phyloP scores from a whole-genome alignment of 2,113 vertebrate genomes.

The Pelecanus crispus region DNA sequence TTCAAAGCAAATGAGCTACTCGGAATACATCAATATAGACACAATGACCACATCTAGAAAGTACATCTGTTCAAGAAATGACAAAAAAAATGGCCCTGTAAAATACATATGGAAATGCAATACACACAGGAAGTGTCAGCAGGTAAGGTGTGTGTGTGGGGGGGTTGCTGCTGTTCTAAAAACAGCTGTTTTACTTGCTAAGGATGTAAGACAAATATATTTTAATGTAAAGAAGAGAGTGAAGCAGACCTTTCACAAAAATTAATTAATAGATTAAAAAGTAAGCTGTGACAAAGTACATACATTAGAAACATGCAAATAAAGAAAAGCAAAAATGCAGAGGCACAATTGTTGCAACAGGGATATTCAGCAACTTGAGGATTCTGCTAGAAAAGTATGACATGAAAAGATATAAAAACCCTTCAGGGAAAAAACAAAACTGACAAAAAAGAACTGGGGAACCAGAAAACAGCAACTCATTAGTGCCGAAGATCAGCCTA shows the following conservation, averaged over 20 bases:
- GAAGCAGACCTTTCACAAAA: not conserved
- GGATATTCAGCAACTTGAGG: not conserved
- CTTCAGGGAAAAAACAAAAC: not conserved
- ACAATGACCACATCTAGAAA: not conserved
- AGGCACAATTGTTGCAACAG: not conserved
- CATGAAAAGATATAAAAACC: not conserved
- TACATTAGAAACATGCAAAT: not conserved
- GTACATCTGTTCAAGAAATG: not conserved
- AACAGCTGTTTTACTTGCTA: not conserved
- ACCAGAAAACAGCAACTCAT: not conserved
- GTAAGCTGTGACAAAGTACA: not conserved
- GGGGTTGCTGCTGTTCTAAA: not conserved
- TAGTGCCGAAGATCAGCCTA: not conserved
- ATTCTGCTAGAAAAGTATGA: not conserved
- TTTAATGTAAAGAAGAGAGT: not conserved
- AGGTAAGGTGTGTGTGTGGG: not conserved
- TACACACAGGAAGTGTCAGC: not conserved
- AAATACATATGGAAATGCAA: not conserved
- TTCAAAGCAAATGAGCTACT: not conserved
- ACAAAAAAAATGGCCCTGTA: not conserved
- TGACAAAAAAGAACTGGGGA: too few species aligned
- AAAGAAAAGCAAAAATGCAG: not conserved
- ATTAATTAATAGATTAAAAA: not conserved
- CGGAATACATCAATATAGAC: not conserved
- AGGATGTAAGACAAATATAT: not conserved